phyloP scores from a whole-genome alignment of 2,797 vertebrate species.

The Echiichthys vipera region DNA sequence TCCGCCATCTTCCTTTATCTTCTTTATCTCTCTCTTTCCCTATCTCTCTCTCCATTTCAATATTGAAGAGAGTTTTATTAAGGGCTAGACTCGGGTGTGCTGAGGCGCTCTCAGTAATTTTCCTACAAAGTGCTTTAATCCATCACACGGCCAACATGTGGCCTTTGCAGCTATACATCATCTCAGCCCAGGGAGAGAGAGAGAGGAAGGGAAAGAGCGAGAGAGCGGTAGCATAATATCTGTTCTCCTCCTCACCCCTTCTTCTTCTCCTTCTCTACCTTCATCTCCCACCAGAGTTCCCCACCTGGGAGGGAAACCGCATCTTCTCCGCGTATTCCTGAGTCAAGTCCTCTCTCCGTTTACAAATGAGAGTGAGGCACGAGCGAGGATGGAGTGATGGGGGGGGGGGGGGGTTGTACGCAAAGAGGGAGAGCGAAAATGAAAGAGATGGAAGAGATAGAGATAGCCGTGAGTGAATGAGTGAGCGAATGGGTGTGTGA shows the following conservation, averaged over 20 bases:
- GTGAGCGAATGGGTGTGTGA: constrained; percentile 65
- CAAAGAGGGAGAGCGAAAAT: constrained; percentile 72
- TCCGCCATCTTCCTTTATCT: constrained; percentile 69
- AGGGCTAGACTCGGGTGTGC: constrained; percentile 96
- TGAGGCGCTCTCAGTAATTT: constrained; percentile 98
- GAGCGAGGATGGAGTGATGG: constrained; percentile 47
- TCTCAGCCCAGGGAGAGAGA: constrained; percentile 90
- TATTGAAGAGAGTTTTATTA: constrained; percentile 99
- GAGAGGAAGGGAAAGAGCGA: constrained; percentile 35
- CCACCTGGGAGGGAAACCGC: constrained; percentile 74
- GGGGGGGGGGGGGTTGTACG: constrained; percentile 37
- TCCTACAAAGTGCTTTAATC: constrained; percentile 99
- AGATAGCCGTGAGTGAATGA: constrained; percentile 77
- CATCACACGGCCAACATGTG: constrained; percentile 99
- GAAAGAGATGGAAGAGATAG: constrained; percentile 82
- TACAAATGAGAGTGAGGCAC: constrained; percentile 77
- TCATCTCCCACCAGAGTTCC: constrained; percentile 61
- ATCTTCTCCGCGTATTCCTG: constrained; percentile 65
- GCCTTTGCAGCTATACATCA: constrained; percentile 99
- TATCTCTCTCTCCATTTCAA: constrained; percentile 84
- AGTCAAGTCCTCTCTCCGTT: constrained; percentile 69
- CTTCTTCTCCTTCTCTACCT: constrained; percentile 43
- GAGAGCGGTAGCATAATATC: constrained; percentile 85
- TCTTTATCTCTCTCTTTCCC: constrained; percentile 57
- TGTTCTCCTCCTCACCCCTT: constrained; percentile 50